Evolutionary conservation across 2,113 vertebrate species (phyloP), one percentile per base, ranked within the genome.

Genomic region (Ictidomys tridecemlineatus): DNA sequence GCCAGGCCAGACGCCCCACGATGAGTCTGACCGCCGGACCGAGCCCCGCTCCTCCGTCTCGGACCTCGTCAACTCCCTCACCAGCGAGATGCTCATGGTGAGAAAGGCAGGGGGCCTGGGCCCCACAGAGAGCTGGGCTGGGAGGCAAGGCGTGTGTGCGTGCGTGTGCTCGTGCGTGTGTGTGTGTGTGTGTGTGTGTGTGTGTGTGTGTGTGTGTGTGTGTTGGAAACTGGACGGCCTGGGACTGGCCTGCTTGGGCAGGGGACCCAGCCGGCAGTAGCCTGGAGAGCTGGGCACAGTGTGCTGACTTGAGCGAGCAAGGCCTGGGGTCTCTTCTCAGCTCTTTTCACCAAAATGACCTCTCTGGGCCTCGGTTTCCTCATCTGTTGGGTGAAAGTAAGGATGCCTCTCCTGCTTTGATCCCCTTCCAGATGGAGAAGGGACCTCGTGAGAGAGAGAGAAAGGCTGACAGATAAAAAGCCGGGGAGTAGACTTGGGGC

Each of bases 61-160:
- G 0, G 99, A 99, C 98, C 99, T 99, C 78, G 99, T 99, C 97
- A 99, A 99, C 98, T 99, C 99, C 77, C 99, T 99, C 96, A 99
- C 99, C 97, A 99, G 99, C 85, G 99, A 99, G 98, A 99, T 99
- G 99, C 99, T 99, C 70, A 99, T 99, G 99, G 99, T 99, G 99
- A 99, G 99, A 97, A 98, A 99, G 98, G 86, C 8, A n/a, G 1
- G 18, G 48, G 39, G n/a, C 26, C 17, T 4, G n/a, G 10, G 24
- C 51, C 26, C 76, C n/a, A 7, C 7, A 2, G 67, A 32, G 2
- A 53, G 0, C 2, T 70, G 58, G 67, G 56, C 34, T 4, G 34
- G 69, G 87, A 24, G 80, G 61, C 42, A 30, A 6, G 24, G 70
- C 13, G 6, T 1, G 42, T 5, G 42, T 1, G 5, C 5, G 42